phyloP scores from a whole-genome alignment of 2,888 invertebrate genomes.

The Trichopria drosophilae region DNA sequence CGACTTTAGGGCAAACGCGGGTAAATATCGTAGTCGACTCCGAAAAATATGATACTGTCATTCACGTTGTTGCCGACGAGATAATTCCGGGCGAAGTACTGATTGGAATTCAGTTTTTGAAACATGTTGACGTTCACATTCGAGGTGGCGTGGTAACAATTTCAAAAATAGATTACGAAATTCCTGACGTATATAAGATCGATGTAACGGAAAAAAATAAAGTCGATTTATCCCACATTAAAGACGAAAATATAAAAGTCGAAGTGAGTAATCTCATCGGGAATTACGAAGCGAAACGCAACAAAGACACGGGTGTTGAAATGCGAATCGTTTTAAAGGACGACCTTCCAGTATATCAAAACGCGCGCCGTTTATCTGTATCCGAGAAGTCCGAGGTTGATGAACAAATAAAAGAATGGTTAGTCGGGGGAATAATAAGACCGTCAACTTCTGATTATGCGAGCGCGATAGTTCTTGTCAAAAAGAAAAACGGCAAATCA shows the following conservation, averaged over 20 bases:
- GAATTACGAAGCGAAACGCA: conserved; percentile 25
- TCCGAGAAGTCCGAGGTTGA: conserved; percentile 27
- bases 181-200: too few species aligned
- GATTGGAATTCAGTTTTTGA: conserved; percentile 13
- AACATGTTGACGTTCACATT: neutral
- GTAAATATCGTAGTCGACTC: too few species aligned
- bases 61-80: conserved; percentile 15
- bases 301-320: conserved; percentile 20
- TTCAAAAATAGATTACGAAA: too few species aligned
- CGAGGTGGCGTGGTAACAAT: too few species aligned
- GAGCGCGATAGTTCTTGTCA: conserved; percentile 37
- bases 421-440: conserved; percentile 29
- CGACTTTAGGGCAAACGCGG: too few species aligned
- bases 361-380: conserved; percentile 29
- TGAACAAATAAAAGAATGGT: too few species aligned
- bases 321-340: conserved; percentile 34
- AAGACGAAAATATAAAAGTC: too few species aligned
- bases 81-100: conserved; percentile 12
- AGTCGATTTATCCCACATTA: too few species aligned
- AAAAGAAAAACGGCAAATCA: conserved; percentile 39
- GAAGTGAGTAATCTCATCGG: too few species aligned
- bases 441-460: conserved; percentile 34
- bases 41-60: too few species aligned
- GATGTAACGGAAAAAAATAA: too few species aligned
- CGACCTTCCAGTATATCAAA: conserved; percentile 34